Base-by-base conservation (phyloP, 2,797 vertebrate genomes). In the Masticophis lateralis region DNA sequence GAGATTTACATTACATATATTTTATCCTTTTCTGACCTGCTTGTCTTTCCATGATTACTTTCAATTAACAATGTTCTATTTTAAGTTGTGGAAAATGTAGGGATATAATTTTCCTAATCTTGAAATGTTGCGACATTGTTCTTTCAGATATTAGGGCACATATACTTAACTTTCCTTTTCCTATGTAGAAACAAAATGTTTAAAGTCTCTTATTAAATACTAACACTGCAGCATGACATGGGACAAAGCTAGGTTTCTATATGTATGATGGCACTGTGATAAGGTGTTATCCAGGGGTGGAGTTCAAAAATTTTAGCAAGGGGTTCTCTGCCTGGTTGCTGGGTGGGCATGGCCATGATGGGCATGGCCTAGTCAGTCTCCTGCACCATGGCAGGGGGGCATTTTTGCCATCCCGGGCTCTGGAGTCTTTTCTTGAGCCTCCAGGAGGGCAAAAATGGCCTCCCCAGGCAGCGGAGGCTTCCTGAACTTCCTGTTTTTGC, bases 81-180 rank as follows among this genome's bases (percentile, higher is more conserved):
- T 27, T 60, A 8, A 5, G 28, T 91, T 95, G 32, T 60, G 57
- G 91, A 93, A 89, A 43, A 32, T 89, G 28, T 69, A 89, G 91
- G 32, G 28, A 79, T 88, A 0, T 86, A 13, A 47, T 12, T 94
- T 93, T 32, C 12, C 5, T 86, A 32, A 47, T 87, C 51, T 87
- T 94, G 14, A 86, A 91, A 14, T 94, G 83, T 89, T 92, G 55
- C 53, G 87, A 0, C 1, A 0, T 91, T 94, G 16, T 89, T 92
- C 83, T 93, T 94, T 92, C 61, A 86, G 83, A 87, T 88, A 57
- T 92, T 91, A 56, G 2, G 6, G 18, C 74, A 25, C 43, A 43
- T 47, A 83, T 22, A 47, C 0, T 86, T 59, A 32, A 22, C 10
- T 90, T 11, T 91, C 27, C 92, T 13, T 4, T 92, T 93, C 74